Base-by-base conservation (phyloP, 2,888 invertebrate species). In the Agonum fuliginosum region DNA sequence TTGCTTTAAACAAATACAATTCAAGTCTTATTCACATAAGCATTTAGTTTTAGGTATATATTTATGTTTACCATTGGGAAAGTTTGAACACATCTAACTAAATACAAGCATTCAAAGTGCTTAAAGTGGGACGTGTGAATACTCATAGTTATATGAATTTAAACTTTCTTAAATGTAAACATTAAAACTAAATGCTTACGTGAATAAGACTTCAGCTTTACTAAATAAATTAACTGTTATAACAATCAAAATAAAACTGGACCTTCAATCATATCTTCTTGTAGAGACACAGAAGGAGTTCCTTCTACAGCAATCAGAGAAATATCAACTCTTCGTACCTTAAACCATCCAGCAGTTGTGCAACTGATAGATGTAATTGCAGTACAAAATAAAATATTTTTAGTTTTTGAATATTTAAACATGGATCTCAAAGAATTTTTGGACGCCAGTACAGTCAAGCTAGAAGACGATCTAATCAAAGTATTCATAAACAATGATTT, bases 301-400 rank as follows among this genome's bases (percentile, higher is more conserved):
- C 99, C 99, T 14, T 97, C 98, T 22, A 99, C 99, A 20, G 98
- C 99, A 2, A 94, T 99, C 80, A 90, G 99, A 77, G 99, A 99
- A 89, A 98, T 99, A 83, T 95, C 97, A 0, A 90, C 98, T 75
- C 88, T 99, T 75, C 96, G 96, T 84, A 96, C 95, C 84, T 89
- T 99, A 46, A 91, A 93, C 62, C 98, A 99, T 88, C 93, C 94
- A 0, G 95, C 95, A 81, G 94, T 99, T 79, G 97, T 99, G 76
- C 93, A 94, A 81, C 89, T 98, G 51, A 90, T 95, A 81, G 98
- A 98, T 87, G 96, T 98, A 77, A 92, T 98, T 78, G 94, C 95
- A 81, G 92, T 93, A 17, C 94, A 95, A 81, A 91, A 91, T 81
- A 96, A 95, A 84, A 89, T 99, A 2, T 97, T 95, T 85, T 91